Evolutionary conservation across 2,797 vertebrate species (phyloP).

Genomic region (Pseudomugil tenellus): DNA sequence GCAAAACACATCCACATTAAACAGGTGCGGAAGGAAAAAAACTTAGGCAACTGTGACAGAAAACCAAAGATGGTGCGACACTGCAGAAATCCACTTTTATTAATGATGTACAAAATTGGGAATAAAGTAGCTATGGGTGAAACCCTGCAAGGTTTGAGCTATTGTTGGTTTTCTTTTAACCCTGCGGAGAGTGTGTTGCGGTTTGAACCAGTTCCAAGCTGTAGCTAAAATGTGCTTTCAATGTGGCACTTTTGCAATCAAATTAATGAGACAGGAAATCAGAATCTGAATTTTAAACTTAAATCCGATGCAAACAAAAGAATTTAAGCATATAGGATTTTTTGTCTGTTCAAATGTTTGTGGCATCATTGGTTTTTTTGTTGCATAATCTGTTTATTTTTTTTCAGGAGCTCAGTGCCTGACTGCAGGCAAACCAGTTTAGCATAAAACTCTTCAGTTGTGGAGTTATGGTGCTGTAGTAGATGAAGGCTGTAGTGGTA

Average conservation of each 20-base stretch:
- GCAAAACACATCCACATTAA: neutral
- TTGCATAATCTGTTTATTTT: no score
- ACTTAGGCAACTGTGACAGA: no score
- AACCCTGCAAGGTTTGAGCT: neutral
- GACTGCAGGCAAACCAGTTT: neutral
- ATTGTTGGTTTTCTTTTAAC: neutral
- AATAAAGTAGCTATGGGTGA: neutral
- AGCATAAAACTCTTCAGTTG: neutral
- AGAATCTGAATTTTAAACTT: neutral
- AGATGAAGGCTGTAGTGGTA: neutral
- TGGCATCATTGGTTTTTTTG: neutral
- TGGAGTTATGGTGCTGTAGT: no score
- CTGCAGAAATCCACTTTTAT: neutral
- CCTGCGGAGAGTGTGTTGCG: neutral
- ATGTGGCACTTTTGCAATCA: neutral
- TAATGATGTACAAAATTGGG: neutral
- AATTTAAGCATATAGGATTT: neutral
- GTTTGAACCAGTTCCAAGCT: conserved; percentile 18
- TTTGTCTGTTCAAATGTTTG: no score
- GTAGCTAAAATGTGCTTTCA: conserved; percentile 8
- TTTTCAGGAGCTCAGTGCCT: no score
- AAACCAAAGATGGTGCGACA: neutral
- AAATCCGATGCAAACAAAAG: neutral
- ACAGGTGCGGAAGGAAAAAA: neutral
- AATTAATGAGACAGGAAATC: neutral